Evolutionary conservation across 1,140 invertebrate species (phyloP).

Genomic region (Lordiphosa mommai): DNA sequence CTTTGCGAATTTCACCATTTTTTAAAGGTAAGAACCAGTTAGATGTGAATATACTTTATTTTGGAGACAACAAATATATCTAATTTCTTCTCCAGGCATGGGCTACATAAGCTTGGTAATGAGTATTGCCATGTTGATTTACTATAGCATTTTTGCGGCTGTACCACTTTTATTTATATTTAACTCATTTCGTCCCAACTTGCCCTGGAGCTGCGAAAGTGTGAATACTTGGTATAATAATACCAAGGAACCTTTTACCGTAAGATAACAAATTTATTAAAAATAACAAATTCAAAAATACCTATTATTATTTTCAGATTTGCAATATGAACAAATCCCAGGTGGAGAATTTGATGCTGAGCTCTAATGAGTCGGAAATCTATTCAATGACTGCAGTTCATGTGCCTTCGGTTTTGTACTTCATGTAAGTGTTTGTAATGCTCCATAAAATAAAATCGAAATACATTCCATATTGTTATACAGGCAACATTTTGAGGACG

Average conservation of each 20-base stretch:
- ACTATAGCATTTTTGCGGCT: slow-evolving; percentile 56
- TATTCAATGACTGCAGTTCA: slow-evolving; percentile 4
- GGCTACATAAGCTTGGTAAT: slow-evolving; percentile 60
- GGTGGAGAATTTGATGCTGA: neutral
- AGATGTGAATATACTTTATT: too few relatives aligned
- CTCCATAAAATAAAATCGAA: neutral
- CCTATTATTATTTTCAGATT: too few relatives aligned
- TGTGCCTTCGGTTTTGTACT: slow-evolving; percentile 59
- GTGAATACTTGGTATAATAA: slow-evolving; percentile 6
- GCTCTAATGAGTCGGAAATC: neutral
- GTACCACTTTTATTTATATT: slow-evolving; percentile 63
- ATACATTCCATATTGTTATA: neutral
- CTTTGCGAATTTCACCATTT: slow-evolving; percentile 63
- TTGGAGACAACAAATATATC: too few relatives aligned
- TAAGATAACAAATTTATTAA: too few relatives aligned
- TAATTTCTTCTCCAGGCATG: slow-evolving; percentile 42
- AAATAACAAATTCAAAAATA: too few relatives aligned
- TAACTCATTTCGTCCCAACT: slow-evolving; percentile 50
- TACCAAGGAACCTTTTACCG: neutral
- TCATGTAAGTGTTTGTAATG: slow-evolving; percentile 34
- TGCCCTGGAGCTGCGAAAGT: slow-evolving; percentile 71
- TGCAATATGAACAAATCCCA: slow-evolving; percentile 13
- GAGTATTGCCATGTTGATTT: slow-evolving; percentile 42
- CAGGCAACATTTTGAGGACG: slow-evolving; percentile 29
- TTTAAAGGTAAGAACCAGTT: slow-evolving; percentile 78